phyloP scores from a whole-genome alignment of 2,888 invertebrate species.

The Drosophila ezoana region DNA sequence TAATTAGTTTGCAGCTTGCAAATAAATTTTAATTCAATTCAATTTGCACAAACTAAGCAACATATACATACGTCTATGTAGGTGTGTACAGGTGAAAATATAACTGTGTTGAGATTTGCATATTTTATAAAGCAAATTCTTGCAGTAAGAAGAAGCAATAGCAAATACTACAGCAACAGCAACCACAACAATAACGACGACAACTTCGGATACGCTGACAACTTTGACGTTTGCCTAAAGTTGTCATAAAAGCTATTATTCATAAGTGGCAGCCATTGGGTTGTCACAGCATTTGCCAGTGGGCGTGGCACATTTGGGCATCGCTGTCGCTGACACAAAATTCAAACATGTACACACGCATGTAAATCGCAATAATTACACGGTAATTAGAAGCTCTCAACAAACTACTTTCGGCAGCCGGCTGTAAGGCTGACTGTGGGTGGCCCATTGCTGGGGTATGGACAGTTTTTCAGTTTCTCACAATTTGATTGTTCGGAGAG shows the following conservation, averaged over 20 bases:
- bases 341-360: conserved; percentile 6
- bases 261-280: conserved; percentile 50
- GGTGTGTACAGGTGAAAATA: conserved; percentile 5
- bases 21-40: conserved; percentile 63
- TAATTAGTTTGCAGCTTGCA: conserved; percentile 53
- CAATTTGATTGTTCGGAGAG: conserved; percentile 23
- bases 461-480: conserved; percentile 24
- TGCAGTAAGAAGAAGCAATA: conserved; percentile 17
- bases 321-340: conserved; percentile 13
- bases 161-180: conserved; percentile 3
- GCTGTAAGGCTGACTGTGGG: background rate
- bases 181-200: conserved; percentile 26
- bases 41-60: conserved; percentile 51
- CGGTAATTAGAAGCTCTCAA: conserved; percentile 74
- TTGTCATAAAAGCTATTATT: conserved; percentile 69
- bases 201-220: conserved; percentile 47
- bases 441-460: conserved; percentile 2
- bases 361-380: conserved; percentile 74
- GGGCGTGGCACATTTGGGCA: conserved; percentile 8
- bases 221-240: conserved; percentile 54
- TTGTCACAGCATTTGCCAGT: background rate
- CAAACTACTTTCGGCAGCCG: conserved; percentile 47
- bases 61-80: background rate
- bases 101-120: conserved; percentile 33
- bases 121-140: conserved; percentile 20